Evolutionary conservation across 2,888 invertebrate species (phyloP), one percentile per base, ranked within the genome.

Genomic region (Drosophila pegasa): DNA sequence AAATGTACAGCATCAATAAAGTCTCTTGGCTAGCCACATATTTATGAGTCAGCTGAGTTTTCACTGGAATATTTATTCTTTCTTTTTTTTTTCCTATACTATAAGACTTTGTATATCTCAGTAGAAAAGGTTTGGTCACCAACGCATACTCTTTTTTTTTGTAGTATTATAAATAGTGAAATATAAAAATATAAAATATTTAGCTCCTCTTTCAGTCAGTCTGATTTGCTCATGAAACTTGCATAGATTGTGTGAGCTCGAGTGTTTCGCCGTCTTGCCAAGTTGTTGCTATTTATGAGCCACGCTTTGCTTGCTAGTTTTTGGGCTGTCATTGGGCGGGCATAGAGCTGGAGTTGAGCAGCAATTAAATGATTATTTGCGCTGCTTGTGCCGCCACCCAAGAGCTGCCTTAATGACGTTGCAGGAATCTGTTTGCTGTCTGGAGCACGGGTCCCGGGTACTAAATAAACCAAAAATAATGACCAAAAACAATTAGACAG

Each of bases 401-500:
- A 40, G 18, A 33, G 59, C 18, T 61, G 59, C 76, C 64, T 70
- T 59, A 60, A 63, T 82, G 81, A 82, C 70, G 64, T 38, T 67
- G 78, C 81, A 72, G 35, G 71, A 79, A 83, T 73, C 59, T 70
- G 60, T 56, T 72, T 58, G 62, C 59, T 18, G 69, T 50, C 66
- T 58, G 59, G 43, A 27, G 33, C 29, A 56, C 18, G 40, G 41
- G 18, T 41, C 45, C 45, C 64, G 10, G 25, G 38, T 47, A 45
- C 20, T 27, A 57, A 55, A 31, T 31, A 57, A 55, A 35, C 27
- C 50, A 40, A 66, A 71, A 74, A 67, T 74, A 80, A 83, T 75
- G 74, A 62, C 65, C 74, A 62, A 84, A 84, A 84, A 84, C 87
- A 84, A 84, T 84, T 80, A 87, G 80, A 71, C 60, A 51, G 54